These are phyloP conservation scores for Actinopyga echinites DNA, from an alignment of 53 echinoderm and acorn worm genomes.

Conservation along the genomic window DNA sequence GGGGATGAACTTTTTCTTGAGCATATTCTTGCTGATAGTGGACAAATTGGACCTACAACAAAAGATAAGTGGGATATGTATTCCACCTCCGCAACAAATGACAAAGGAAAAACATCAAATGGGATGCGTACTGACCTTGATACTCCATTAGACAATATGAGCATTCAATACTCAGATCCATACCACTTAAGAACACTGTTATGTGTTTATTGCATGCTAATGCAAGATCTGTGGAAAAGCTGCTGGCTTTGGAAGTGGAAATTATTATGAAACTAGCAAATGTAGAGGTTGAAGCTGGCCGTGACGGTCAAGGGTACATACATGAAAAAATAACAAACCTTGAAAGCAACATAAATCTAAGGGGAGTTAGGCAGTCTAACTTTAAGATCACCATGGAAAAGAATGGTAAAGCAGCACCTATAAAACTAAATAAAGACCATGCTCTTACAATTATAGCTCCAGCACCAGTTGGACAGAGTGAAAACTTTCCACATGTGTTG, in stretches of 20 bases:
- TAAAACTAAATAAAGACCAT: not conserved
- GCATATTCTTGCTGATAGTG: not conserved
- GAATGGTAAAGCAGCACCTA: not conserved
- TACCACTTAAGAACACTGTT: not conserved
- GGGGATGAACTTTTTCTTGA: conserved; percentile 9
- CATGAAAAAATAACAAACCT: not conserved
- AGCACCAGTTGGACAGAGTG: not conserved
- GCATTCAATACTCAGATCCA: not conserved
- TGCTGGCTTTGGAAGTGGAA: not conserved
- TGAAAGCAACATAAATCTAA: conserved; percentile 14
- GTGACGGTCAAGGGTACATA: not conserved
- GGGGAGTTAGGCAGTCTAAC: conserved; percentile 16
- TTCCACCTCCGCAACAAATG: not conserved
- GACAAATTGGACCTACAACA: not conserved
- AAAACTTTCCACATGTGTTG: not conserved
- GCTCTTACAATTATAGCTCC: not conserved
- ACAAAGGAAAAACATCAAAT: not conserved
- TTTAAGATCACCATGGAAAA: not conserved
- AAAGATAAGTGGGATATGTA: not conserved
- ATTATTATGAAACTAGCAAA: not conserved
- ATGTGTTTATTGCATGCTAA: conserved; percentile 10
- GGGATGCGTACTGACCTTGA: not conserved
- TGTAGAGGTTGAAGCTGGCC: not conserved
- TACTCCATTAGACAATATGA: not conserved
- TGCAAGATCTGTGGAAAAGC: conserved; percentile 2